These are phyloP conservation scores for Chelonus formosanus DNA, from an alignment of 2,888 invertebrate genomes.

Conservation along the genomic window DNA sequence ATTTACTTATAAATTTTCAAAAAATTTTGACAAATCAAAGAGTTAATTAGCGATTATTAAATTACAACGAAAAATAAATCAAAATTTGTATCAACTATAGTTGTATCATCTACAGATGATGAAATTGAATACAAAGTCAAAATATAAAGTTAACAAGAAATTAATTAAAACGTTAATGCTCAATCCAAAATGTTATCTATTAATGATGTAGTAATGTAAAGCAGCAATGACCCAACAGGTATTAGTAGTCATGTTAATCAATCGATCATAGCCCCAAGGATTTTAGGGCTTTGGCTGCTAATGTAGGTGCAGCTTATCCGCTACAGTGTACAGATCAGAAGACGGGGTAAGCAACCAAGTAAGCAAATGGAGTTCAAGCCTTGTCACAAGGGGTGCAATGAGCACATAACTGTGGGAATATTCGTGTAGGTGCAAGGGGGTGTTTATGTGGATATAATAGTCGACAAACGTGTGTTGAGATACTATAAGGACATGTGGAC, in stretches of 20 bases:
- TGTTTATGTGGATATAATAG: slow-evolving; percentile 11
- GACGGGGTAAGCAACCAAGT: slow-evolving; percentile 16
- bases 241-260: slow-evolving; percentile 17
- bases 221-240: slow-evolving; percentile 14
- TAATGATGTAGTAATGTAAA: not conserved
- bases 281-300: slow-evolving; percentile 1
- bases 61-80: no score
- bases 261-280: slow-evolving; percentile 13
- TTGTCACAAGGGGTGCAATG: slow-evolving; percentile 27
- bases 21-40: no score
- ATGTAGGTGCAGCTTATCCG: not conserved
- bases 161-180: no score
- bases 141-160: no score
- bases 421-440: not conserved
- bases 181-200: not conserved
- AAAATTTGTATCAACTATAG: no score
- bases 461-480: slow-evolving; percentile 14
- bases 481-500: slow-evolving; percentile 25
- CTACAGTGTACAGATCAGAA: slow-evolving; percentile 23
- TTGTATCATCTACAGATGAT: no score
- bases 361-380: slow-evolving; percentile 25
- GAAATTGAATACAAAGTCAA: no score
- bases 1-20: no score
- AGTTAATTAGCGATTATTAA: no score
- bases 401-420: slow-evolving; percentile 29